Evolutionary conservation across 2,888 invertebrate genomes (phyloP).

Genomic region (Machimus rusticus): DNA sequence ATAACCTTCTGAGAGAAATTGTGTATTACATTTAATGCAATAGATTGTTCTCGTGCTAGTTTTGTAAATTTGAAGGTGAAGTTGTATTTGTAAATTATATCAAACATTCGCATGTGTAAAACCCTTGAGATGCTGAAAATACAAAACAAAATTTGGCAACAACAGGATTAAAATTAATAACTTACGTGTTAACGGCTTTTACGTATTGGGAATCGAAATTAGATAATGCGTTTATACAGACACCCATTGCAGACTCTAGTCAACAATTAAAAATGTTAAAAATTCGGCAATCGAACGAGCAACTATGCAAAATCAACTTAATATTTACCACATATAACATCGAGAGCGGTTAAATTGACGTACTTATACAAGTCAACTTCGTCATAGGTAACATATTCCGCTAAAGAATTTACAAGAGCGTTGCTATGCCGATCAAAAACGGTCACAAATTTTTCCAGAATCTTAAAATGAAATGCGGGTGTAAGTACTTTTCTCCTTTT

Average conservation of each 20-base stretch:
- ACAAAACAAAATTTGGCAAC: neutral
- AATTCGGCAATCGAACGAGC: neutral
- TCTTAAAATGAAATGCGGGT: neutral
- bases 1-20: conserved; percentile 68
- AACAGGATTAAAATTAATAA: neutral
- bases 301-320: neutral
- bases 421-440: neutral
- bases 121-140: conserved; percentile 55
- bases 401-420: neutral
- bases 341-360: neutral
- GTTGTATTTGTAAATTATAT: conserved; percentile 58
- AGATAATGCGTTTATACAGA: conserved; percentile 74
- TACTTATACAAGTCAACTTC: neutral
- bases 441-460: neutral
- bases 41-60: conserved; percentile 67
- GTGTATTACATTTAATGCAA: conserved; percentile 64
- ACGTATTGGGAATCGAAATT: conserved; percentile 76
- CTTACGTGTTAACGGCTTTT: conserved; percentile 75
- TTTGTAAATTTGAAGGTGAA: conserved; percentile 64
- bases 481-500: neutral
- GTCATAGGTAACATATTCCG: neutral
- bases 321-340: conserved; percentile 41
- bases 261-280: neutral
- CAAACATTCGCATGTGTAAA: conserved; percentile 60
- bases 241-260: conserved; percentile 86